phyloP scores from a whole-genome alignment of 2,888 invertebrate species.

The Aspidapion aeneum region DNA sequence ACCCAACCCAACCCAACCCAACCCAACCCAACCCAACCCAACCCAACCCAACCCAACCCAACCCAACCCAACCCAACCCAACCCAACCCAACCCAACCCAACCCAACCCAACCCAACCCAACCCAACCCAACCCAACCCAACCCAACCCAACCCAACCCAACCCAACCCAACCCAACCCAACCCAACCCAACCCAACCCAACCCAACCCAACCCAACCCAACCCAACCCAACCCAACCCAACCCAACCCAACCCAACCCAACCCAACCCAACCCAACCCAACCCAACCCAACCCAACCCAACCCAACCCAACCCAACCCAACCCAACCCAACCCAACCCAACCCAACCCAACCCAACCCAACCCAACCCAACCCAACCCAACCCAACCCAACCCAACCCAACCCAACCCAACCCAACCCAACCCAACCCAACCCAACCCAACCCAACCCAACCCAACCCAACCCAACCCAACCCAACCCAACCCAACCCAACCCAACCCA shows the following conservation, averaged over 20 bases:
- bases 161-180: background rate
- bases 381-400: slow-evolving; percentile 10
- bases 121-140: slow-evolving; percentile 19
- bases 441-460: slow-evolving; percentile 21
- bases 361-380: slow-evolving; percentile 44
- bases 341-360: slow-evolving; percentile 35
- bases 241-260: slow-evolving; percentile 38
- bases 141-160: too few relatives aligned
- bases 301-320: slow-evolving; percentile 10
- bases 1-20: slow-evolving; percentile 14
- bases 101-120: slow-evolving; percentile 17
- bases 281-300: slow-evolving; percentile 32
- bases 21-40: slow-evolving; percentile 18
- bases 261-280: slow-evolving; percentile 43
- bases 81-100: slow-evolving; percentile 14
- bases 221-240: slow-evolving; percentile 44
- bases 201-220: slow-evolving; percentile 33
- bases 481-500: slow-evolving; percentile 11
- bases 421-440: slow-evolving; percentile 7
- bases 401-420: slow-evolving; percentile 2
- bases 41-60: slow-evolving; percentile 14
- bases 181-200: slow-evolving; percentile 19
- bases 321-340: slow-evolving; percentile 4
- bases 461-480: slow-evolving; percentile 1
- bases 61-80: slow-evolving; percentile 11